phyloP scores from a whole-genome alignment of 1,140 invertebrate genomes.

The Meloidogyne chitwoodi region DNA sequence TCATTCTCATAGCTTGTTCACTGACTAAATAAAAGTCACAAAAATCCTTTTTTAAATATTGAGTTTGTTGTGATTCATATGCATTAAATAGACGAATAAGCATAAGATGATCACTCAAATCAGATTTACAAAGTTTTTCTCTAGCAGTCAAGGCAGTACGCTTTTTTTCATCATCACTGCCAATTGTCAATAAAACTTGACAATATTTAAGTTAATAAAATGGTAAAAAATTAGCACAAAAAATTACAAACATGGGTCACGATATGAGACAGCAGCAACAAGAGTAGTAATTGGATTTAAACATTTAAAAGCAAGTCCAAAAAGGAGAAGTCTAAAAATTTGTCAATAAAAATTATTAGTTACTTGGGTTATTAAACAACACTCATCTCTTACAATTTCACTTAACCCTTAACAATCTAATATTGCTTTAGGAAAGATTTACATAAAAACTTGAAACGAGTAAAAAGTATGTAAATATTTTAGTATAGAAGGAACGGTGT shows the following conservation, averaged over 20 bases:
- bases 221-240: neutral
- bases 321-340: slow-evolving; percentile 72
- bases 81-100: slow-evolving; percentile 78
- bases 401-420: too few species aligned
- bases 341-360: neutral
- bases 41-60: slow-evolving; percentile 65
- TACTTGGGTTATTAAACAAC: too few species aligned
- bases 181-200: slow-evolving; percentile 47
- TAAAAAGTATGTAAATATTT: too few species aligned
- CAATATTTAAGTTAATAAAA: slow-evolving; percentile 24
- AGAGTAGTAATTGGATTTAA: slow-evolving; percentile 89
- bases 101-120: slow-evolving; percentile 82
- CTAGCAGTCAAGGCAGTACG: slow-evolving; percentile 65
- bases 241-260: slow-evolving; percentile 67
- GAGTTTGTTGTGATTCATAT: slow-evolving; percentile 15
- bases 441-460: too few species aligned
- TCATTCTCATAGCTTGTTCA: slow-evolving; percentile 79
- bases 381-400: too few species aligned
- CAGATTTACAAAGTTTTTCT: slow-evolving; percentile 71
- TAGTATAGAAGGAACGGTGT: too few species aligned
- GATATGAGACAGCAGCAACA: slow-evolving; percentile 77
- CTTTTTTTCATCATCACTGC: slow-evolving; percentile 38
- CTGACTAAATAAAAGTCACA: slow-evolving; percentile 77
- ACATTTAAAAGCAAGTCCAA: slow-evolving; percentile 83
- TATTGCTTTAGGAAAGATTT: too few species aligned